Base-by-base conservation (phyloP, 2,113 vertebrate species). In the Rattus rattus region DNA sequence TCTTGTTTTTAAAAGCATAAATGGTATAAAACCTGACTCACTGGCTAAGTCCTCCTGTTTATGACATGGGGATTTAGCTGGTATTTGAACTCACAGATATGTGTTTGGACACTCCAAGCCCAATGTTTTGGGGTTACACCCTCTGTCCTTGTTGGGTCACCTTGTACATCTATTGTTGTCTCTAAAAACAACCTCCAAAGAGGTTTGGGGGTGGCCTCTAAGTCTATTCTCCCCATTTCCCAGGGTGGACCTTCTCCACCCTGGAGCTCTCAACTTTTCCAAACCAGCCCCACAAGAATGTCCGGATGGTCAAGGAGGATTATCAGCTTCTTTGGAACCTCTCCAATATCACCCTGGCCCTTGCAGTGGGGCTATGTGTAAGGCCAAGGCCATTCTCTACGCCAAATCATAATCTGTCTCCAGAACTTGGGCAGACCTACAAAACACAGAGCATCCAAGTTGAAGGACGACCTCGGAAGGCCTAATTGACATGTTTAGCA, bases 61-160 rank as follows among this genome's bases (percentile, higher is more conserved):
- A 98, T 92, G 96, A 98, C 98, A 98, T 61, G 97, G 98, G 98
- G 98, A 98, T 98, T 99, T 97, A 98, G 97, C 90, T 97, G 97
- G 96, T 94, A 96, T 98, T 98, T 97, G 94, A 98, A 98, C 94
- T 98, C 98, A 98, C 97, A 98, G 97, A 97, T 99, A 98, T 97
- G 63, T 98, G 98, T 98, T 98, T 98, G 96, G 98, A 90, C 98
- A 99, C 94, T 97, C 97, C 92, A 97, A 98, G 89, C 92, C 97
- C 93, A 96, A 75, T 92, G 97, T 98, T 96, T 94, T 97, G 39
- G 97, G 94, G 94, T 98, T 98, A 98, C 98, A 97, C 98, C 98
- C 98, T 98, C 95, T 98, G 96, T 98, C 76, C 95, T 98, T 97
- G 75, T 98, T 98, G 98, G 98, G 97, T 98, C 97, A 97, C 95